Conservation (phyloP, 2,888 invertebrate species). For the Philonicus albiceps region DNA sequence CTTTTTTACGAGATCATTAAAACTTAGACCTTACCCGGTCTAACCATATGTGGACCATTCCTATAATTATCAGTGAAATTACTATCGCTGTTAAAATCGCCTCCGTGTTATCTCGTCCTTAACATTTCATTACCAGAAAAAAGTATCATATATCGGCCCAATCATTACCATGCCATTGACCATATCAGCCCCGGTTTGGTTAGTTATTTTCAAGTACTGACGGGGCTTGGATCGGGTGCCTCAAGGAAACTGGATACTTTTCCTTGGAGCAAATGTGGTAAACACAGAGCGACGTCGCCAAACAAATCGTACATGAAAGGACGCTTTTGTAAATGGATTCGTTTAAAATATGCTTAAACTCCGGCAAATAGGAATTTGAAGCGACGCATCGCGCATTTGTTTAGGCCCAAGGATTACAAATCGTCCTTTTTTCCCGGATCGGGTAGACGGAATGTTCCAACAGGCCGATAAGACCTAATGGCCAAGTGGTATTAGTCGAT, state of each 20-base stretch:
- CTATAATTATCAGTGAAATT: neutral
- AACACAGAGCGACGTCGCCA: slow-evolving; percentile 3
- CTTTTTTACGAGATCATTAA: neutral
- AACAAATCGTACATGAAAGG: slow-evolving; percentile 27
- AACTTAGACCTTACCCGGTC: neutral
- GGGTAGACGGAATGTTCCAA: neutral
- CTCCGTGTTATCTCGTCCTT: neutral
- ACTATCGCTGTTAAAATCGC: neutral
- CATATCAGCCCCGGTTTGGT: neutral
- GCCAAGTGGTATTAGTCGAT: neutral
- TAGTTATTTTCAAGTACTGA: neutral
- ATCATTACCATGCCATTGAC: slow-evolving; percentile 14
- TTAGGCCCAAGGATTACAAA: slow-evolving; percentile 20
- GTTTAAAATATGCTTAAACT: neutral
- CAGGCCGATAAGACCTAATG: slow-evolving; percentile 5
- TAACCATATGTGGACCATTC: neutral
- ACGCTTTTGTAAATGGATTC: neutral
- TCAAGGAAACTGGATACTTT: slow-evolving; percentile 12
- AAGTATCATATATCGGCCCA: slow-evolving; percentile 9
- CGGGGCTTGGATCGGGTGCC: neutral
- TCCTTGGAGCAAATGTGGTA: slow-evolving; percentile 23
- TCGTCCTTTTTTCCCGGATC: slow-evolving; percentile 23
- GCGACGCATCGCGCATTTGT: slow-evolving; percentile 13
- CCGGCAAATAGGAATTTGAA: slow-evolving; percentile 10
- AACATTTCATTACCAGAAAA: slow-evolving; percentile 7